These are phyloP conservation scores for Limnodromus scolopaceus DNA, from an alignment of 2,797 vertebrate species.

Conservation along the genomic window DNA sequence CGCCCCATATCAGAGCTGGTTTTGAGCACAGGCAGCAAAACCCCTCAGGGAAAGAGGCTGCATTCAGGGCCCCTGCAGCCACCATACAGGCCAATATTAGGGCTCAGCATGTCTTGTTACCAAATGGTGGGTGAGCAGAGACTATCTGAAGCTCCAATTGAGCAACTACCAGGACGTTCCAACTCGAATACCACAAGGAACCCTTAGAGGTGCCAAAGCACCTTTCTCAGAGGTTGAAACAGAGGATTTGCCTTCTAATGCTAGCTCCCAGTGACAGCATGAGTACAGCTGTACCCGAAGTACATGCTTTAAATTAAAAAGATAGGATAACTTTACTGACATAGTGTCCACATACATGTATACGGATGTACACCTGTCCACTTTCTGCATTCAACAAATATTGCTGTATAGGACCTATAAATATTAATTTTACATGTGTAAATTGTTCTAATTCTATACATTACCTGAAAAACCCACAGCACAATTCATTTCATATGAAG, in stretches of 20 bases:
- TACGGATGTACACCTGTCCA: not conserved
- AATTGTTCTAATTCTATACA: not conserved
- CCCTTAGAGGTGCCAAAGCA: not conserved
- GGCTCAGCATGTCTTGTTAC: rapidly evolving
- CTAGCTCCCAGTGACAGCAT: not conserved
- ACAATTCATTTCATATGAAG: conserved; percentile 82
- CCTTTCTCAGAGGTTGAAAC: not conserved
- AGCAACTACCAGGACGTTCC: not conserved
- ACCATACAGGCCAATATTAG: not conserved
- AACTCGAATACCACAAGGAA: not conserved
- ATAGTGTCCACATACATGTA: not conserved
- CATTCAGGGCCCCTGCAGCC: not conserved
- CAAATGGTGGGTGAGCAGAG: not conserved
- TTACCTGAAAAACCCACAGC: conserved; percentile 96
- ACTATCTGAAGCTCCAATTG: not conserved
- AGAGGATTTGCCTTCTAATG: not conserved
- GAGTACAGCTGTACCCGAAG: not conserved
- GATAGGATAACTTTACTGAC: not conserved
- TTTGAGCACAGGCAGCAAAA: not conserved
- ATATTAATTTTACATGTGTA: not conserved
- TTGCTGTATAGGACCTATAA: not conserved
- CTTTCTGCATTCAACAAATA: not conserved
- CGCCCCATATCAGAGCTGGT: not conserved
- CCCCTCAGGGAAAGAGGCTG: not conserved
- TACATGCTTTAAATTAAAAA: not conserved